phyloP scores from a whole-genome alignment of 2,797 vertebrate genomes.

The Pogoniulus pusillus region DNA sequence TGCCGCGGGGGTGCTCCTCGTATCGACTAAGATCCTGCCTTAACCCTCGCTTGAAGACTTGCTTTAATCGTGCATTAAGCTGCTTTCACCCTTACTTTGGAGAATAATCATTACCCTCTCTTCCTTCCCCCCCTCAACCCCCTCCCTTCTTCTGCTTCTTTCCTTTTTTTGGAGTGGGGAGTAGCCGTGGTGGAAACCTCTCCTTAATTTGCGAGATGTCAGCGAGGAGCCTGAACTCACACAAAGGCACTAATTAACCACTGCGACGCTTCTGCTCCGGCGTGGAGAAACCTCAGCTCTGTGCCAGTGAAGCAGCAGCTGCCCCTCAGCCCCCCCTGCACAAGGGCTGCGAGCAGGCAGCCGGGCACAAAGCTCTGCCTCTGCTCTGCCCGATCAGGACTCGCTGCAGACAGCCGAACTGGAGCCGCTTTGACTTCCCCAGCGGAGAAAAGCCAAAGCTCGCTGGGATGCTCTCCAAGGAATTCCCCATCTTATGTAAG shows the following conservation, averaged over 20 bases:
- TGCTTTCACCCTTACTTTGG: not conserved
- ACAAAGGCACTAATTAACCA: not conserved
- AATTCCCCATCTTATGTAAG: not conserved
- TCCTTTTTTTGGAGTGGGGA: not conserved
- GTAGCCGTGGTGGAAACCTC: not conserved
- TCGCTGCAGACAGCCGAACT: not conserved
- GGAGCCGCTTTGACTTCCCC: not conserved
- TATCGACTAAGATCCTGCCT: not conserved
- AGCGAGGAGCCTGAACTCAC: not conserved
- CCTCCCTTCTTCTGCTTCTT: not conserved
- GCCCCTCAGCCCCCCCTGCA: not conserved
- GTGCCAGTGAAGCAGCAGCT: not conserved
- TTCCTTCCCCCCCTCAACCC: not conserved
- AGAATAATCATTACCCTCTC: not conserved
- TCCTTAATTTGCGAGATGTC: not conserved
- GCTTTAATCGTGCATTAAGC: not conserved
- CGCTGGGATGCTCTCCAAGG: fast-evolving
- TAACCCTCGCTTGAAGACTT: not conserved
- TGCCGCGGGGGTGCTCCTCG: not conserved
- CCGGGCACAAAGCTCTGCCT: not conserved
- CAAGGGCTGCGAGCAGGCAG: not conserved
- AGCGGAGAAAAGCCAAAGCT: not conserved
- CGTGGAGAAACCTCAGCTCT: fast-evolving
- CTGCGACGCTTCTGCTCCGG: fast-evolving
- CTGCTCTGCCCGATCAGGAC: not conserved